Conservation (phyloP, 1,140 invertebrate genomes). For the Hyles euphorbiae region DNA sequence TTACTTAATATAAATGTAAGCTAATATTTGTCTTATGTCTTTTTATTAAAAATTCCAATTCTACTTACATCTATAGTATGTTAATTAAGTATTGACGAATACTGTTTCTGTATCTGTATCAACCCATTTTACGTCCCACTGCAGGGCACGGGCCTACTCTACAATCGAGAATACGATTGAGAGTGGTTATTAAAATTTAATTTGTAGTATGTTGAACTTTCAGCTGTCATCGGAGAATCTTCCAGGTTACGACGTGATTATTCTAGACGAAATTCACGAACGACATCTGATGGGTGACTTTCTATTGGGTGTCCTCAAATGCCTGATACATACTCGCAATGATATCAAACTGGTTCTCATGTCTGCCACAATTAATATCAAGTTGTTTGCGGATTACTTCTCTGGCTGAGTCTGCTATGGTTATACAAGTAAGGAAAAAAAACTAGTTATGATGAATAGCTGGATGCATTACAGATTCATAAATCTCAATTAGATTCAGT, state of each 20-base stretch:
- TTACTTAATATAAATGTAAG: too few relatives aligned
- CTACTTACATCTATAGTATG: too few relatives aligned
- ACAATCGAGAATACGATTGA: too few relatives aligned
- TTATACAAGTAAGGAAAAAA: conserved; percentile 80
- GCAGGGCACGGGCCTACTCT: too few relatives aligned
- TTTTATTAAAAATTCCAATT: too few relatives aligned
- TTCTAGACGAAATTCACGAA: conserved; percentile 97
- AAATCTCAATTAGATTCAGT: too few relatives aligned
- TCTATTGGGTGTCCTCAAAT: conserved; percentile 93
- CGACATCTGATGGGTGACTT: conserved; percentile 97
- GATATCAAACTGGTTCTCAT: conserved; percentile 96
- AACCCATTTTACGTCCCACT: too few relatives aligned
- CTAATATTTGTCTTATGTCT: too few relatives aligned
- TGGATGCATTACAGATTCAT: too few relatives aligned
- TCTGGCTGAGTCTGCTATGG: conserved; percentile 83
- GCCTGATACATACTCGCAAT: conserved; percentile 85
- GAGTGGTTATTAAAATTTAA: too few relatives aligned
- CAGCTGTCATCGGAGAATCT: conserved; percentile 78
- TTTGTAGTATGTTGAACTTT: conserved; percentile 12
- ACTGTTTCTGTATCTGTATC: too few relatives aligned
- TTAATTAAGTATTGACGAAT: too few relatives aligned
- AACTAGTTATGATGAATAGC: background rate
- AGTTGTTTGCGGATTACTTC: conserved; percentile 95
- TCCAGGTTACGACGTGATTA: conserved; percentile 89
- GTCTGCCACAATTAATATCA: conserved; percentile 99